Base-by-base conservation (phyloP, 2,113 vertebrate genomes). In the Dipodomys stephensi region DNA sequence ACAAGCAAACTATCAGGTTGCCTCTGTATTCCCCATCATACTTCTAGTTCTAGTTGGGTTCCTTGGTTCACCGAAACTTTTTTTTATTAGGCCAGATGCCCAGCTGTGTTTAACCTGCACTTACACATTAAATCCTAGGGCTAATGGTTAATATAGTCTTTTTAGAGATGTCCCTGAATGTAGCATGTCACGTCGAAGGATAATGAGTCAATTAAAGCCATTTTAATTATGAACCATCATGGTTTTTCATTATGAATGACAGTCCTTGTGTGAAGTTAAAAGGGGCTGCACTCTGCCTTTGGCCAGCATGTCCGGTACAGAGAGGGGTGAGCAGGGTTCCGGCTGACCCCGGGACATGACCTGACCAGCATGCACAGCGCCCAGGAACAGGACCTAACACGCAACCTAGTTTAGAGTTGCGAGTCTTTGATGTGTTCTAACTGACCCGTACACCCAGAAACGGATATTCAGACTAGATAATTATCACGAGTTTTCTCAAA, bases 81-180 rank as follows among this genome's bases (percentile, higher is more conserved):
- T 39, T 39, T 53, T 69, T 69, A n/a, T 53, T 44, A 69, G 81
- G 65, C 23, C 32, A 92, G 87, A 88, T 46, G 28, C 4, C 76
- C 69, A 78, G 32, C 2, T 57, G 15, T 39, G 25, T 57, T 92
- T 71, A 49, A 91, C 49, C 35, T 60, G 9, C 69, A 65, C 49
- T 78, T 64, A 84, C 16, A 77, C 39, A 90, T 82, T 87, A 92
- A 94, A 92, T 92, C 25, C 69, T 68, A 32, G 19, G 39, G 46
- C n/a, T 57, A 80, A 46, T 64, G 39, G 10, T 93, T 81, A 81
- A 64, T 73, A 81, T 65, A 81, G 72, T 6, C 77, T 91, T 87
- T 90, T 72, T 67, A 57, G 15, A 57, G 15, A 57, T 57, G 15
- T 69, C n/a, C 74, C 76, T 78, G 81, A 93, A 73, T 74, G 77